Evolutionary conservation across 92 coral and sea anemone species (phyloP), one percentile per base, ranked within the genome.

Genomic region (Blastomussa wellsi): DNA sequence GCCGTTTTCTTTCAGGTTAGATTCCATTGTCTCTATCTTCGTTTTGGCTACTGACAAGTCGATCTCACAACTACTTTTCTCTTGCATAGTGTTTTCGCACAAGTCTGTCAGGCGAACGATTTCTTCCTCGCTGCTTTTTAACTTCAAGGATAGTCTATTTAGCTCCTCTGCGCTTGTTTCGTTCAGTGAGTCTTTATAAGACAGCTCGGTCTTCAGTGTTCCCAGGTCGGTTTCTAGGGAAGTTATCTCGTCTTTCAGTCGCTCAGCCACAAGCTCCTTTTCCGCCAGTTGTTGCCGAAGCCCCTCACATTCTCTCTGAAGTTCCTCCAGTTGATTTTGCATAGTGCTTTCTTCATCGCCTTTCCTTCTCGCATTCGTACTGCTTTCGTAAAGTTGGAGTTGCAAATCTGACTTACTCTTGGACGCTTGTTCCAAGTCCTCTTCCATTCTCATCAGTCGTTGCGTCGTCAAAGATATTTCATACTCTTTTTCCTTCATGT

Each of bases 141-240:
- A 78, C 64, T 89, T 93, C 72, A 92, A 84, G 75, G 83, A 83
- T 1, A 96, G 92, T 42, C 89, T 89, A 55, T 90, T 89, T 35
- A 86, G 91, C 75, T 96, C 99, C 33, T 92, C 92, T 62, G 85
- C 94, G 55, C 87, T 86, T 80, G 89, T 88, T 86, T 95, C 98
- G 51, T 85, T 82, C 17, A 93, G 76, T 33, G 89, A 88, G 65
- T 91, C 87, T 66, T 80, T 90, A 89, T 91, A 94, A 41, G 83
- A 82, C 5, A 94, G 79, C 74, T 96, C 95, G 17, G 92, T 92
- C 80, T 84, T 90, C 10, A 88, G 84, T 28, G 92, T 89, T 47
- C 92, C 93, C 33, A 91, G 76, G 65, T 94, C 98, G 28, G 93
- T 89, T 24, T 86, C 82, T 29, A 95, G 88, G 24, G 93, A 90